Conservation (phyloP, 2,888 invertebrate species). For the Ethmia dodecea region DNA sequence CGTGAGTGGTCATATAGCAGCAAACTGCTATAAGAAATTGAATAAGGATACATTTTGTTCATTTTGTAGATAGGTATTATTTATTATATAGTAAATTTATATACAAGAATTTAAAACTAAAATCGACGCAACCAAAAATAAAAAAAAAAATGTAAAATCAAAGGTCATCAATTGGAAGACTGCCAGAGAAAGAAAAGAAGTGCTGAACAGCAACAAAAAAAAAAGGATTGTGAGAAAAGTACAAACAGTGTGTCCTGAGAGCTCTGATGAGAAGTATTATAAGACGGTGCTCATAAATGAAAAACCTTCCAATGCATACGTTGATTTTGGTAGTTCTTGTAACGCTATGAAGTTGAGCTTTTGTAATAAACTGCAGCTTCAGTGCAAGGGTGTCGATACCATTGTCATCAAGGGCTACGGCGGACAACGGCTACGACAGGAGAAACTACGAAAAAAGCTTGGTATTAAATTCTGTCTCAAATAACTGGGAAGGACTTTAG, state of each 20-base stretch:
- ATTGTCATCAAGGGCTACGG: constrained; percentile 1
- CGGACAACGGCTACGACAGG: too few relatives aligned
- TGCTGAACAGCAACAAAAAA: neutral
- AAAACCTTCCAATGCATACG: constrained; percentile 5
- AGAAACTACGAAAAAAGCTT: too few relatives aligned
- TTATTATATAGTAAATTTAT: too few relatives aligned
- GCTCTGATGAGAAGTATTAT: constrained; percentile 11
- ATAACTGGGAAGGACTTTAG: too few relatives aligned
- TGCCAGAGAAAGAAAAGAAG: constrained; percentile 1
- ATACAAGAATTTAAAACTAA: too few relatives aligned
- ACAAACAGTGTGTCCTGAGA: constrained; percentile 2
- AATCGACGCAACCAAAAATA: too few relatives aligned
- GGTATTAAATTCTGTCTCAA: too few relatives aligned
- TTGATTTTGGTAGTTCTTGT: constrained; percentile 17
- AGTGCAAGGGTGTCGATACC: neutral
- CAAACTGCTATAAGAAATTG: constrained; percentile 8
- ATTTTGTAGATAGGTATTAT: constrained; percentile 5
- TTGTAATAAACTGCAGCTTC: constrained; percentile 1
- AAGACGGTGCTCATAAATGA: constrained; percentile 11
- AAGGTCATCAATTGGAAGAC: constrained; percentile 9
- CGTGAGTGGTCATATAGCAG: constrained; percentile 7
- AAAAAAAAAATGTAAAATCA: too few relatives aligned
- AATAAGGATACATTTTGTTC: constrained; percentile 5
- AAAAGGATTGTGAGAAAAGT: constrained; percentile 3
- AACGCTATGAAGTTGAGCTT: constrained; percentile 9